These are phyloP conservation scores for Oedothorax gibbosus DNA, from an alignment of 1,140 invertebrate species.

Conservation along the genomic window DNA sequence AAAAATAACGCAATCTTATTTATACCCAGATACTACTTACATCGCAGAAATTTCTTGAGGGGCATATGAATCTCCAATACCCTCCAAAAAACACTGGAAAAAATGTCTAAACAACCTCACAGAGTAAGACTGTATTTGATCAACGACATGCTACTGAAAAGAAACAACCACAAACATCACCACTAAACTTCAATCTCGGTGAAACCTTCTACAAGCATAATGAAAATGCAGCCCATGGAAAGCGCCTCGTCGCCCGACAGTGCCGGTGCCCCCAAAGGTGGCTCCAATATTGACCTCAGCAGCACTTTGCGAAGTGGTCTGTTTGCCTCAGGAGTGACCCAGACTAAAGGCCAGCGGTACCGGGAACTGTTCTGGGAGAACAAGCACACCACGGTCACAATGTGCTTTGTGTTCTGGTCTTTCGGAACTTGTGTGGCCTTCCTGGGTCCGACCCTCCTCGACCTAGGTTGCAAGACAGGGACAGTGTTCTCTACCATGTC, in stretches of 20 bases:
- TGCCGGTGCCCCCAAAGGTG: neutral
- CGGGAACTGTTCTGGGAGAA: constrained; percentile 69
- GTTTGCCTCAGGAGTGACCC: neutral
- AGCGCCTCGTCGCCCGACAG: neutral
- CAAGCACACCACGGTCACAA: constrained; percentile 68
- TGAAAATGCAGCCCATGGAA: constrained; percentile 24
- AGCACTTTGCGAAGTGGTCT: constrained; percentile 1
- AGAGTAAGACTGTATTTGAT: too few relatives aligned
- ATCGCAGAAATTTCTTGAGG: too few relatives aligned
- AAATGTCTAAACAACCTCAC: too few relatives aligned
- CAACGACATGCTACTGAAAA: too few relatives aligned
- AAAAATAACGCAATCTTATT: too few relatives aligned
- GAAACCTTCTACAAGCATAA: too few relatives aligned
- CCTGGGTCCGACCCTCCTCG: constrained; percentile 71
- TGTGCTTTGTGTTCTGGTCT: constrained; percentile 71
- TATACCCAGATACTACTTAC: too few relatives aligned
- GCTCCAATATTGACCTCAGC: constrained; percentile 19
- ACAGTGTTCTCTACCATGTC: constrained; percentile 70
- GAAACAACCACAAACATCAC: too few relatives aligned
- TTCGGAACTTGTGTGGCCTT: constrained; percentile 73
- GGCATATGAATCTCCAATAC: neutral
- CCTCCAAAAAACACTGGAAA: neutral
- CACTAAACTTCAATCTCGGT: too few relatives aligned
- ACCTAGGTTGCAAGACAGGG: constrained; percentile 70
- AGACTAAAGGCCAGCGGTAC: constrained; percentile 64